Evolutionary conservation across 1,140 invertebrate species (phyloP).

Genomic region (Rhopalosiphum padi): DNA sequence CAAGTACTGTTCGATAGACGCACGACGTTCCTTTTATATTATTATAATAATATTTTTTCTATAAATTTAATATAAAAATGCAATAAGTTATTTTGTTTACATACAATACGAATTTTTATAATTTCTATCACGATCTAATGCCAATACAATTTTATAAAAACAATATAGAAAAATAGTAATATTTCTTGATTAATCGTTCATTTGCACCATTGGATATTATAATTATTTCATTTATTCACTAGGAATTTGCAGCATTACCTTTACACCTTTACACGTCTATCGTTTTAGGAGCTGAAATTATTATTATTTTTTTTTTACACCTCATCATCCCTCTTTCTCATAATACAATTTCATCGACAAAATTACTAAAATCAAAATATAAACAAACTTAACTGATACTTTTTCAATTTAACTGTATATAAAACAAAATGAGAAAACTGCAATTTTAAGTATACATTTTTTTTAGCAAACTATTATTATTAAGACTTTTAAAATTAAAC

Average conservation of each 20-base stretch:
- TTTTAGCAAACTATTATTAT: background rate
- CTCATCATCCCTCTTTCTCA: too few relatives aligned
- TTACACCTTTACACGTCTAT: background rate
- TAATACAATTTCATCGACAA: too few relatives aligned
- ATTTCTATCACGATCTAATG: background rate
- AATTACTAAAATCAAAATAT: too few relatives aligned
- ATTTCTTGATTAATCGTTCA: background rate
- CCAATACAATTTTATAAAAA: background rate
- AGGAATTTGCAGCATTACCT: background rate
- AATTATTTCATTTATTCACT: background rate
- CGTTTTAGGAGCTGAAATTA: background rate
- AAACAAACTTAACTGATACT: background rate
- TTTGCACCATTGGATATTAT: background rate
- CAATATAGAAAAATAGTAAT: background rate
- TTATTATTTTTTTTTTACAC: background rate
- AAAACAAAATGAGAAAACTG: background rate
- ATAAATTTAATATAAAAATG: background rate
- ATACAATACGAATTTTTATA: background rate
- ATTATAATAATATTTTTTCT: background rate
- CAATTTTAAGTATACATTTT: background rate
- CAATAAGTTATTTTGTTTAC: background rate
- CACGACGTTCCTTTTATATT: background rate
- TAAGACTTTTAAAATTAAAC: background rate
- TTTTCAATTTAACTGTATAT: background rate
- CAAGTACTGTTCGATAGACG: background rate